Evolutionary conservation across 1,140 invertebrate genomes (phyloP).

Genomic region (Drosophila subpulchrella): DNA sequence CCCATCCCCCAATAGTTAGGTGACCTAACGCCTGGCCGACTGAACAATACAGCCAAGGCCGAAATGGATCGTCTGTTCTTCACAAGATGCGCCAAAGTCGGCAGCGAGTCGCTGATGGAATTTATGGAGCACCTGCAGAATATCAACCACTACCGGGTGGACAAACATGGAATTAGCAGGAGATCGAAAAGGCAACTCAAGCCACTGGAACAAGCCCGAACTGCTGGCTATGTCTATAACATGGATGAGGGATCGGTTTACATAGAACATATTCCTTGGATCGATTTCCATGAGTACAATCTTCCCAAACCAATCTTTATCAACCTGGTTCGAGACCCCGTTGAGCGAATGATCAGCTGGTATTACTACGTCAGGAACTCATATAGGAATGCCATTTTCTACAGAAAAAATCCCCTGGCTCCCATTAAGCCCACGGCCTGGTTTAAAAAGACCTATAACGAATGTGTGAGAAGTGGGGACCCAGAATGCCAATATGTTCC

Average conservation of each 20-base stretch:
- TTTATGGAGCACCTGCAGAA: slow-evolving; percentile 88
- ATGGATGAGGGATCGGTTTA: slow-evolving; percentile 86
- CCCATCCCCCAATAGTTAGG: slow-evolving; percentile 41
- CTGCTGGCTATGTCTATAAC: slow-evolving; percentile 85
- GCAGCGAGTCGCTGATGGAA: slow-evolving; percentile 94
- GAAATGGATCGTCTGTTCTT: slow-evolving; percentile 89
- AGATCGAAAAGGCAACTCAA: slow-evolving; percentile 43
- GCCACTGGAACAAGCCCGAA: slow-evolving; percentile 85
- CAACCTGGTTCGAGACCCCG: slow-evolving; percentile 94
- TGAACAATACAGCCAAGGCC: slow-evolving; percentile 84
- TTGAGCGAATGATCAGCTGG: slow-evolving; percentile 95
- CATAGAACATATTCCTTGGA: slow-evolving; percentile 92
- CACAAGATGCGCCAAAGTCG: slow-evolving; percentile 95
- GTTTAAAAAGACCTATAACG: slow-evolving; percentile 95
- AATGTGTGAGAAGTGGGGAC: slow-evolving; percentile 92
- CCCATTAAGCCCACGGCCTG: slow-evolving; percentile 92
- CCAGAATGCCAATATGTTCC: slow-evolving; percentile 92
- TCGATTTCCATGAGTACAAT: slow-evolving; percentile 86
- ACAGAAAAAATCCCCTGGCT: slow-evolving; percentile 92
- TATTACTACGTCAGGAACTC: slow-evolving; percentile 93
- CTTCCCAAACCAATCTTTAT: slow-evolving; percentile 93
- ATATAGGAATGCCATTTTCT: slow-evolving; percentile 94
- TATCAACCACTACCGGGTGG: slow-evolving; percentile 59
- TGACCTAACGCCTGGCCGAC: slow-evolving; percentile 38
- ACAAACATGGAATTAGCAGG: slow-evolving; percentile 43